Evolutionary conservation across 2,113 vertebrate species (phyloP), one percentile per base, ranked within the genome.

Genomic region (Cyanoramphus novaezelandiae): DNA sequence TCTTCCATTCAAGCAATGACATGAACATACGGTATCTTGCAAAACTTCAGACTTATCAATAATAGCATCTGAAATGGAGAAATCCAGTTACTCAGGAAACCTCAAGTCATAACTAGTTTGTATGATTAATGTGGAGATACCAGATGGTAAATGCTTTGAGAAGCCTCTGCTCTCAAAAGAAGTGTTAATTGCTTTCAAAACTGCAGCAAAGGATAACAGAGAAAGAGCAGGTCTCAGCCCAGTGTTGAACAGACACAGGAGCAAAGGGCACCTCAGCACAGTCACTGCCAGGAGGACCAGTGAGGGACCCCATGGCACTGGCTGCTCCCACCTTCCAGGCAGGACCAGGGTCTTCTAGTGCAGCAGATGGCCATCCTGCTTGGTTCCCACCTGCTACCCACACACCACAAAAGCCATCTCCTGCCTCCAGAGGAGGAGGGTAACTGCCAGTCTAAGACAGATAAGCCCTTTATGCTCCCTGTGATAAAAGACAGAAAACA

Each of bases 11-110:
- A 44, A 76, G 69, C 47, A 78, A 43, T 50, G 79, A 90, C 77
- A 72, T 25, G 76, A 96, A 92, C 82, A 90, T 86, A 95, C 70
- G 89, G 63, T 70, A 78, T 37, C 86, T 80, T 37, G 37, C 87
- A 92, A 87, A 92, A 90, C 82, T 91, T 93, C 78, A 92, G 93
- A 69, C 76, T 76, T 92, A 62, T 94, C 95, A 69, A 86, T 95
- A 96, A 90, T 7, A 91, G 78, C 76, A 69, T 82, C 86, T 91
- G 67, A 89, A 86, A 81, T 4, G 15, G 69, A 95, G 69, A 95
- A 82, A 88, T 62, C 10, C 64, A 83, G 84, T 93, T 96, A 68
- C 75, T 72, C 41, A 0, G 77, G 92, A 95, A 93, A 95, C 63
- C 95, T 95, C 88, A 70, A 77, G 91, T 82, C 77, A n/a, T 35